Conservation (phyloP, 2,888 invertebrate genomes). For the Rhingia rostrata region DNA sequence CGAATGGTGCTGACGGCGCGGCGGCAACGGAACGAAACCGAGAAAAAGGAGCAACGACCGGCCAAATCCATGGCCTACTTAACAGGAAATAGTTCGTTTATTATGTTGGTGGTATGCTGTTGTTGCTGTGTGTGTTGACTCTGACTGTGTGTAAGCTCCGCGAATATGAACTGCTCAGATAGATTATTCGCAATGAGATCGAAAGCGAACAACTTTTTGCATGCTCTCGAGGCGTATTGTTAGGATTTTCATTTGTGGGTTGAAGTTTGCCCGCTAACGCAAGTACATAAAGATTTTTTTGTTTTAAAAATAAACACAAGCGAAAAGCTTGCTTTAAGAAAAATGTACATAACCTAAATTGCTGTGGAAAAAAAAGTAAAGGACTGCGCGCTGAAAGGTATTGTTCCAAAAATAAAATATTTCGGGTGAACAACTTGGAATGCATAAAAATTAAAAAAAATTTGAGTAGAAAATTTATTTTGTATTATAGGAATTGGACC, state of each 20-base stretch:
- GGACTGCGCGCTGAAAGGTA: not conserved
- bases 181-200: conserved; percentile 65
- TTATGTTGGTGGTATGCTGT: conserved; percentile 37
- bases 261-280: conserved; percentile 29
- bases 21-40: conserved; percentile 69
- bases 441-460: too few species aligned
- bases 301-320: conserved; percentile 56
- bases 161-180: conserved; percentile 19
- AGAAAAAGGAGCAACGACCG: conserved; percentile 81
- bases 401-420: conserved; percentile 15
- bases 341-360: conserved; percentile 43
- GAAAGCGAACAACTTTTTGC: conserved; percentile 61
- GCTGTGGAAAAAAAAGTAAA: conserved; percentile 3
- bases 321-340: conserved; percentile 46
- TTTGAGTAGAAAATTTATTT: too few species aligned
- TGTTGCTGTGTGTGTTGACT: not conserved
- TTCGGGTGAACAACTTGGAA: too few species aligned
- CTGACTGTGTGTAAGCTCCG: conserved; percentile 5
- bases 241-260: conserved; percentile 28
- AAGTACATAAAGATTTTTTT: conserved; percentile 15
- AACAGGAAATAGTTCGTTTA: conserved; percentile 76
- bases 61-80: conserved; percentile 82
- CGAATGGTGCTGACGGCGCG: not conserved
- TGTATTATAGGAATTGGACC: too few species aligned
- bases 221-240: conserved; percentile 12